Conservation (phyloP, 1,140 invertebrate species). For the Rhagoletis zephyria region DNA sequence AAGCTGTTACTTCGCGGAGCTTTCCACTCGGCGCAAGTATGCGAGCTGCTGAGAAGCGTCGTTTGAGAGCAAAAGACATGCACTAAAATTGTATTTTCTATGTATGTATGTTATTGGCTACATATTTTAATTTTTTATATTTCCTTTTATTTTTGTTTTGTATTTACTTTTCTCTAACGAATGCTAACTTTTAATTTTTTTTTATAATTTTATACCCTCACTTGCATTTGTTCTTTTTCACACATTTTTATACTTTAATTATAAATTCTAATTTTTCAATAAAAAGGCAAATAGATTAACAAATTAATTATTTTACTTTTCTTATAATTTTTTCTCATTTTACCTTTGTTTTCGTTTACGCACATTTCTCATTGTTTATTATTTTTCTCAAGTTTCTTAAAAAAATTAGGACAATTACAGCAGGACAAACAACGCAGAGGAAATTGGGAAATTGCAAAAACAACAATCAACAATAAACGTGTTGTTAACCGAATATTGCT, state of each 20-base stretch:
- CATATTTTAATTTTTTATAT: not conserved
- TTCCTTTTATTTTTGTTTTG: not conserved
- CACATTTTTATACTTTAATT: constrained; percentile 1
- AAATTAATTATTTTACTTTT: constrained; percentile 57
- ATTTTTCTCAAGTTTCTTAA: constrained; percentile 37
- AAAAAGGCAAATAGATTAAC: constrained; percentile 61
- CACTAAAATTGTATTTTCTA: constrained; percentile 19
- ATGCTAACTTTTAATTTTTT: not conserved
- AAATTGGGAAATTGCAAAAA: constrained; percentile 11
- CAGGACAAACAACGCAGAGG: constrained; percentile 25
- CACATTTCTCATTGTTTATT: constrained; percentile 12
- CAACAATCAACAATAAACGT: constrained; percentile 48
- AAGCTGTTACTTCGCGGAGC: not conserved
- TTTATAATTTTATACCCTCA: not conserved
- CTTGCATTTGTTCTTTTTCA: not conserved
- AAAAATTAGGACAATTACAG: constrained; percentile 45
- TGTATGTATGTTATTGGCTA: not conserved
- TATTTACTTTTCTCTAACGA: not conserved
- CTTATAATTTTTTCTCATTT: constrained; percentile 43
- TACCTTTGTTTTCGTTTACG: constrained; percentile 23
- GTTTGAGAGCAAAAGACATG: constrained; percentile 15
- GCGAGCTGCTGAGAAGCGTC: constrained; percentile 21
- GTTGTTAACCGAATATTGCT: not conserved
- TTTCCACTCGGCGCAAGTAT: not conserved
- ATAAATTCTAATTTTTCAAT: constrained; percentile 47